Evolutionary conservation across 2,797 vertebrate species (phyloP), one percentile per base, ranked within the genome.

Genomic region (Falco novaeseelandiae): DNA sequence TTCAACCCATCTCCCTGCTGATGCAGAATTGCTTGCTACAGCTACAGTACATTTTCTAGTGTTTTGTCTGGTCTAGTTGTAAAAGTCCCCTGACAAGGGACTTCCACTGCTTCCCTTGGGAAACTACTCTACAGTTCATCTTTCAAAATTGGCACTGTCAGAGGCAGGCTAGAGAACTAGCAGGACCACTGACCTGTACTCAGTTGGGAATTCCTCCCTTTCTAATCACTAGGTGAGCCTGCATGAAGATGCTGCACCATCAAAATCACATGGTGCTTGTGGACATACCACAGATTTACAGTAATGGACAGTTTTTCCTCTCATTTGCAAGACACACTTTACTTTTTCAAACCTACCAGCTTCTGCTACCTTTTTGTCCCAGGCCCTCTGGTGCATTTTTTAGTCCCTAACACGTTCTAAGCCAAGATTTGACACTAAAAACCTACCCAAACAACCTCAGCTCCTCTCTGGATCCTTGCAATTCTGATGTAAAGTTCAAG

Each of bases 1-100:
- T 95, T 96, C 96, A 95, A 79, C 94, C 82, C 94, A 93, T 97
- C 94, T 96, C 95, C 65, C 54, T 88, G 84, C 93, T 97, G 89
- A 95, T 94, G 84, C 79, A 90, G 82, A 94, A 96, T 96, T 97
- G 90, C 76, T 93, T 0, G 0, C 72, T 97, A 94, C 76, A 91
- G 89, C 87, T 91, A 91, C 76, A 91, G 94, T 81, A 79, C 69
- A 93, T 96, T 96, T 97, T 76, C 90, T 72, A 89, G 76, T 84
- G 90, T 96, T 96, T 95, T 96, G 83, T 95, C 92, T 96, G 92
- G 72, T 91, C 65, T 93, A 72, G 90, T 73, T 96, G 95, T 76
- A 86, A 86, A 90, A 96, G 95, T 96, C 49, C 72, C 82, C 42
- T 93, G 95, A 95, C 46, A 72, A 6, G 23, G 89, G 95, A 86